phyloP scores from a whole-genome alignment of 2,113 vertebrate species.

The Mus spicilegus region DNA sequence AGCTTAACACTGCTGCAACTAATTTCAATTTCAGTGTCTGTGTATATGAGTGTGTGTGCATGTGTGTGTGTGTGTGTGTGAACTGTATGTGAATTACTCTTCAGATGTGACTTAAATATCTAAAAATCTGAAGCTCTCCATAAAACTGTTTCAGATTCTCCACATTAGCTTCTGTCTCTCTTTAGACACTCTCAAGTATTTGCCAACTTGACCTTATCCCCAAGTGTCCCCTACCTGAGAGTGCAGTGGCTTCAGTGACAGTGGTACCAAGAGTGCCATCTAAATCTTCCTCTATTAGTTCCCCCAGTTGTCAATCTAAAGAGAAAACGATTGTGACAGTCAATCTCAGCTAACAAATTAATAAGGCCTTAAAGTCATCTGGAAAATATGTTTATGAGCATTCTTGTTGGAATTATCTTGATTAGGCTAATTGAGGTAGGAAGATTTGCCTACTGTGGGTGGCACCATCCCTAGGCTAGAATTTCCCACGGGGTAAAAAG shows the following conservation, averaged over 20 bases:
- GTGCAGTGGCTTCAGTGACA: neutral
- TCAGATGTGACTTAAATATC: neutral
- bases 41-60: neutral
- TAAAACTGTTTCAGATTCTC: neutral
- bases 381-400: neutral
- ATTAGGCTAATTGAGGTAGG: neutral
- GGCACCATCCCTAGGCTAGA: neutral
- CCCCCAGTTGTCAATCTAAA: neutral
- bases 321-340: neutral
- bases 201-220: neutral
- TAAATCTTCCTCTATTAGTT: neutral
- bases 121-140: neutral
- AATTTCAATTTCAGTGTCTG: slow-evolving; percentile 7
- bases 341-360: neutral
- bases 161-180: neutral
- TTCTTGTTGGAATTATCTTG: neutral
- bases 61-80: neutral
- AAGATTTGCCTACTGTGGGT: too few relatives aligned
- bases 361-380: neutral
- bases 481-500: neutral
- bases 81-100: neutral
- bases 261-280: neutral
- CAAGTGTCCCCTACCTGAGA: neutral
- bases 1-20: neutral
- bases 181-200: neutral